Evolutionary conservation across 2,797 vertebrate genomes (phyloP).

Genomic region (Semotilus atromaculatus): DNA sequence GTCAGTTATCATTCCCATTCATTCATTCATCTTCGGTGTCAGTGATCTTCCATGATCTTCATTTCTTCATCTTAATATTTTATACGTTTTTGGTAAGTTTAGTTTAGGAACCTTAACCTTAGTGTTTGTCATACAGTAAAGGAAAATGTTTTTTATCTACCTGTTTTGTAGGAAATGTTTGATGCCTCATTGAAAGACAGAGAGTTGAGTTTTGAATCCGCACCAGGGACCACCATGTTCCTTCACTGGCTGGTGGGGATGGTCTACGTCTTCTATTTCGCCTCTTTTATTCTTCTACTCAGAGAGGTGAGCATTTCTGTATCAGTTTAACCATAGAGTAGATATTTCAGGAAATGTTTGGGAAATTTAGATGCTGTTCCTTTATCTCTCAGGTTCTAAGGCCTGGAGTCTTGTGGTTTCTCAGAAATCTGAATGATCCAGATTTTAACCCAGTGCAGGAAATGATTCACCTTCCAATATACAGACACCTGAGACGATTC

Average conservation of each 20-base stretch:
- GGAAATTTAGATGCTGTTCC: background rate
- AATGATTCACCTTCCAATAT: constrained; percentile 97
- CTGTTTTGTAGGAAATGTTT: constrained; percentile 90
- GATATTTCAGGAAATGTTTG: background rate
- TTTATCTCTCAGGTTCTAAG: constrained; percentile 84
- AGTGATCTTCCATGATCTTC: no score
- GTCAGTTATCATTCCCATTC: background rate
- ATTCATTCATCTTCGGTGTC: background rate
- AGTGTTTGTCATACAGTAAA: background rate
- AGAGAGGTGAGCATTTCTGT: constrained; percentile 82
- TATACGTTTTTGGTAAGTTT: background rate
- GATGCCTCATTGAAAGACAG: constrained; percentile 93
- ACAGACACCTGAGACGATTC: constrained; percentile 94
- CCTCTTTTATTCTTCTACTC: constrained; percentile 94
- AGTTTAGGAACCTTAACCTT: background rate
- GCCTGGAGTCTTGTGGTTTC: constrained; percentile 96
- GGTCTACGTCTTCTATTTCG: constrained; percentile 98
- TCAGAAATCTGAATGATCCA: constrained; percentile 96
- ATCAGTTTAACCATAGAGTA: background rate
- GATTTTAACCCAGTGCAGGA: constrained; percentile 98
- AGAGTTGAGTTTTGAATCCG: constrained; percentile 92
- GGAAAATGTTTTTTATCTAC: constrained; percentile 5
- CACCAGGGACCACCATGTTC: constrained; percentile 97
- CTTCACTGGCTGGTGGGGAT: constrained; percentile 97
- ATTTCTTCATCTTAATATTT: background rate